phyloP scores from a whole-genome alignment of 2,113 vertebrate genomes.

The Phycodurus eques region DNA sequence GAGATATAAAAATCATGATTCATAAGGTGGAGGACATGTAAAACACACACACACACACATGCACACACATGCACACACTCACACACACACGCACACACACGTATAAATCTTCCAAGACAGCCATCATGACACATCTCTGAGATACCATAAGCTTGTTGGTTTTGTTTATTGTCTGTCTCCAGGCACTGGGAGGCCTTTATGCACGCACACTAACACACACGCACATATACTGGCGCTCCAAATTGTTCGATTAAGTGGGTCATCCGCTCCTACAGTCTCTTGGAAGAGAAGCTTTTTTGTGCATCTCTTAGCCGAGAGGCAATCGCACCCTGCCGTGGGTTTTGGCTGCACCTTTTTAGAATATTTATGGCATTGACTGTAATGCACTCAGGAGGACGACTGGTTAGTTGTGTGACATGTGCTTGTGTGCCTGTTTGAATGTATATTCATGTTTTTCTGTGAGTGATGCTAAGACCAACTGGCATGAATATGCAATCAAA shows the following conservation, averaged over 20 bases:
- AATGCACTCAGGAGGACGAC: slow-evolving; percentile 40
- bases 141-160: slow-evolving; percentile 62
- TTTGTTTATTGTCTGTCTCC: slow-evolving; percentile 73
- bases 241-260: slow-evolving; percentile 77
- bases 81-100: slow-evolving; percentile 6
- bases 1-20: slow-evolving; percentile 23
- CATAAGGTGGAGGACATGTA: slow-evolving; percentile 1
- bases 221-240: slow-evolving; percentile 50
- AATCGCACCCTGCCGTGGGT: slow-evolving; percentile 58
- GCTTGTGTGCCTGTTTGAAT: slow-evolving; percentile 22
- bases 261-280: slow-evolving; percentile 72
- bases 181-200: slow-evolving; percentile 59
- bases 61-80: slow-evolving; percentile 2
- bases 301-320: slow-evolving; percentile 58
- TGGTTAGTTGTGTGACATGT: slow-evolving; percentile 37
- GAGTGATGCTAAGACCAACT: slow-evolving; percentile 12
- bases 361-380: slow-evolving; percentile 68
- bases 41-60: slow-evolving; percentile 18
- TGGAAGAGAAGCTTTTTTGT: slow-evolving; percentile 67
- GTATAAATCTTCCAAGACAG: slow-evolving; percentile 34
- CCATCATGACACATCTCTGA: slow-evolving; percentile 48
- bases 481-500: slow-evolving; percentile 14
- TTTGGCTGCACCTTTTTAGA: slow-evolving; percentile 66
- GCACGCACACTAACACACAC: slow-evolving; percentile 28
- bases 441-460: slow-evolving; percentile 8